A percentile compares a stretch with the other conserved stretches of the same genome.
These are phyloP conservation scores for Megaustenia siamemsis DNA, from an alignment of 2,888 invertebrate genomes.

Conservation along the genomic window DNA sequence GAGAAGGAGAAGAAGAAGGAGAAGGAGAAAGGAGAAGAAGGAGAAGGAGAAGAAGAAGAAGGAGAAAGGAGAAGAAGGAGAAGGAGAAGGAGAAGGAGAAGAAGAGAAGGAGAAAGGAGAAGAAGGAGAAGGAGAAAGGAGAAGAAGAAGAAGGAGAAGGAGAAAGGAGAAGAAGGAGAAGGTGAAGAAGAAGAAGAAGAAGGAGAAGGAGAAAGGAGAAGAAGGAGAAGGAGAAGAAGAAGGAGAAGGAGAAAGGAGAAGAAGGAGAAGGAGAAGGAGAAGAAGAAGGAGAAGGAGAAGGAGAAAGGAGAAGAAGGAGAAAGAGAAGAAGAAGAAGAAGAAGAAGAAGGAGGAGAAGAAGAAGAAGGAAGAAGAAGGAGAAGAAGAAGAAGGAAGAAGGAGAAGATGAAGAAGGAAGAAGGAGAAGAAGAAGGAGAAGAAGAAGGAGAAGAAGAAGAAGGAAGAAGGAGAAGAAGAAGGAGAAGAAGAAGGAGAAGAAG, in stretches of 20 bases:
- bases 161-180: neutral
- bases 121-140: neutral
- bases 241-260: conserved; percentile 1
- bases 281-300: neutral
- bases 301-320: neutral
- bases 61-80: neutral
- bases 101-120: no score
- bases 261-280: neutral
- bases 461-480: neutral
- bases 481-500: neutral
- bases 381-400: neutral
- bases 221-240: conserved; percentile 16
- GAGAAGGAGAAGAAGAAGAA: no score
- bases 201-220: neutral
- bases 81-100: neutral
- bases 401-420: no score
- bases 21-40: no score
- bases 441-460: no score
- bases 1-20: no score
- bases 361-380: neutral
- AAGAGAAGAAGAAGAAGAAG: neutral
- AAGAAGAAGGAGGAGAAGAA: neutral
- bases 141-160: neutral
- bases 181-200: neutral
- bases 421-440: no score